Base-by-base conservation (phyloP, 1,140 invertebrate species). In the Lepidostoma basale region DNA sequence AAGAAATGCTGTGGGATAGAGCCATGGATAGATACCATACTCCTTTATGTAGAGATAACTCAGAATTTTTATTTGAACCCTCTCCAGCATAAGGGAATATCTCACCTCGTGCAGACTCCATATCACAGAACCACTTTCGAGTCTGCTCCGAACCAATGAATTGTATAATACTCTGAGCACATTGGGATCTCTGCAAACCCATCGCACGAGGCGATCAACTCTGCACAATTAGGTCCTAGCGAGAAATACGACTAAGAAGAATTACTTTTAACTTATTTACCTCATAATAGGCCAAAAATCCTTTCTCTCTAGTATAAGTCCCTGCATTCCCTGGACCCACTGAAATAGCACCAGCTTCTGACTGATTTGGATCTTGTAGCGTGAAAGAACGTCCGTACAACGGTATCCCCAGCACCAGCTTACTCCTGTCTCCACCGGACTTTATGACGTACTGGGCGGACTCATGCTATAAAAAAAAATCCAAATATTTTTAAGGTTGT, bases 231-330 rank as follows among this genome's bases (percentile, higher is more conserved):
- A 6, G 5, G 5, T 33, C 30, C 12, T 33, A 5, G 6, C 12
- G 12, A 33, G 12, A 33, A 6, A 33, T 33, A 33, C 12, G 30
- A 6, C 5, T 33, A 33, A 33, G 6, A 33, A 33, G 5, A 12
- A 6, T 33, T 33, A 6, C 30, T 33, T 33, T 6, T 12, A 6
- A 33, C 30, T 33, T 33, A 33, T 6, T 6, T 33, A 33, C 30
- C 84, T 96, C 94, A 76, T 95, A 95, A 74, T 96, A 97, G 1
- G 94, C 88, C 18, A 95, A 83, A 75, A 95, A 94, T 23, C 95
- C 95, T n/a, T 89, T 88, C 47, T 92, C 90, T 75, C 87, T 81
- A 0, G 94, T 96, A 68, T 89, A 93, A 78, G 92, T 88, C 5
- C 85, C 12, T 87, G 84, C 10, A 79, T 82, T 4, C 79, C 75